phyloP scores from a whole-genome alignment of 2,797 vertebrate species.

The Serranus cabrilla region DNA sequence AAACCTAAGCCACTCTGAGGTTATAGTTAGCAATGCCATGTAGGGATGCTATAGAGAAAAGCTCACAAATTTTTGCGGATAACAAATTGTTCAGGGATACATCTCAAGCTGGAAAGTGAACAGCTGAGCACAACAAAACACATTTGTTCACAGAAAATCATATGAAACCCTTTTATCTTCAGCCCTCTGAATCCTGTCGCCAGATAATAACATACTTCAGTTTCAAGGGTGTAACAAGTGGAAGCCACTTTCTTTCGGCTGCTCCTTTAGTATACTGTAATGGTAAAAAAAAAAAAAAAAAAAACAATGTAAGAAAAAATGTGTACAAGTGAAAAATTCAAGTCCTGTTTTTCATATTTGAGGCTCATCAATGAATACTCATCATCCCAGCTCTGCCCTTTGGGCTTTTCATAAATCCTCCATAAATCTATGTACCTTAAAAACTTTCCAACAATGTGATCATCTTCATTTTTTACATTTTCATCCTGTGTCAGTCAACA shows the following conservation, averaged over 20 bases:
- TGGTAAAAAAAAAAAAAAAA: no score
- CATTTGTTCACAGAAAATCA: conserved; percentile 29
- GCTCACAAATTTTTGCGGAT: no score
- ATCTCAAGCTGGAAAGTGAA: background rate
- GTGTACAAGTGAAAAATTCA: conserved; percentile 3
- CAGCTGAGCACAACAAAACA: conserved; percentile 28
- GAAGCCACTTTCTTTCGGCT: conserved; percentile 20
- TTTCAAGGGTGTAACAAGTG: conserved; percentile 58
- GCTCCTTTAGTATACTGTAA: background rate
- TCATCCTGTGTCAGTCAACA: conserved; percentile 38
- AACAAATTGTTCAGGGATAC: conserved; percentile 16
- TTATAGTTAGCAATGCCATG: background rate
- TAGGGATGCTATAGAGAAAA: background rate
- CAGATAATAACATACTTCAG: conserved; percentile 57
- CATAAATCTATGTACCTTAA: background rate
- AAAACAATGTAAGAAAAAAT: conserved; percentile 10
- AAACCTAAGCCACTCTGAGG: background rate
- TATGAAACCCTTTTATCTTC: conserved; percentile 52
- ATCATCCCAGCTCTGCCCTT: background rate
- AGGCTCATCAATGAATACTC: background rate
- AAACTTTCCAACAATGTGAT: conserved; percentile 21
- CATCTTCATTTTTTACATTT: conserved; percentile 21
- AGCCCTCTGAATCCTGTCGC: conserved; percentile 38
- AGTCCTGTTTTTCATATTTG: conserved; percentile 1
- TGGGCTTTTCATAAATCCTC: background rate